These are phyloP conservation scores for Python bivittatus DNA, from an alignment of 2,113 vertebrate species.

Conservation along the genomic window DNA sequence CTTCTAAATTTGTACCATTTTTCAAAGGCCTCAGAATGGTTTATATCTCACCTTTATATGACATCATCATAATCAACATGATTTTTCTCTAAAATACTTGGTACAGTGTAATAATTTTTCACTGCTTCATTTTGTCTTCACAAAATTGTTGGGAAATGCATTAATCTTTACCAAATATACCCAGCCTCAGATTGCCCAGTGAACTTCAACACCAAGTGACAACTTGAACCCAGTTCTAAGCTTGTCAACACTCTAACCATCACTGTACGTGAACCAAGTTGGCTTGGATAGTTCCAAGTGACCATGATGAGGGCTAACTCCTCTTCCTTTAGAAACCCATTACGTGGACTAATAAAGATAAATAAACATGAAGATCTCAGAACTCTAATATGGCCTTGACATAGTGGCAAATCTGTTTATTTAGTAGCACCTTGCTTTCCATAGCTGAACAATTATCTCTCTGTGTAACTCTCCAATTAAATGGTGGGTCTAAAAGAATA, in stretches of 20 bases:
- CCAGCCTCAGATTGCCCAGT: background rate
- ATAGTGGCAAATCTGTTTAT: background rate
- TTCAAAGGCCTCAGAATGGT: background rate
- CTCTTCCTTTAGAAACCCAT: background rate
- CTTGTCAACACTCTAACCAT: background rate
- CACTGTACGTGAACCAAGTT: background rate
- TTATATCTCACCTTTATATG: background rate
- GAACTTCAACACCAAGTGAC: background rate
- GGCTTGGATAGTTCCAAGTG: background rate
- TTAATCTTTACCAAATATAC: background rate
- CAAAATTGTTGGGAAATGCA: background rate
- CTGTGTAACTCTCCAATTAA: background rate
- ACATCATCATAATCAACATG: too few relatives aligned
- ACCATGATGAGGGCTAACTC: background rate
- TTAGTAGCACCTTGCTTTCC: background rate
- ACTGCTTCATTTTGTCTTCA: background rate
- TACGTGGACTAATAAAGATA: background rate
- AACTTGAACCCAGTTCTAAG: background rate
- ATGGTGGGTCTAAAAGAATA: background rate
- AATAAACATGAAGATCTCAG: background rate
- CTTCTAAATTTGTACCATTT: background rate
- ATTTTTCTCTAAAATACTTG: background rate
- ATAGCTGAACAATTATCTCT: background rate
- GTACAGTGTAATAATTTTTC: background rate
- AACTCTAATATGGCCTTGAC: background rate